These are phyloP conservation scores for Sitta carolinensis DNA, from an alignment of 2,797 vertebrate genomes.

Conservation along the genomic window DNA sequence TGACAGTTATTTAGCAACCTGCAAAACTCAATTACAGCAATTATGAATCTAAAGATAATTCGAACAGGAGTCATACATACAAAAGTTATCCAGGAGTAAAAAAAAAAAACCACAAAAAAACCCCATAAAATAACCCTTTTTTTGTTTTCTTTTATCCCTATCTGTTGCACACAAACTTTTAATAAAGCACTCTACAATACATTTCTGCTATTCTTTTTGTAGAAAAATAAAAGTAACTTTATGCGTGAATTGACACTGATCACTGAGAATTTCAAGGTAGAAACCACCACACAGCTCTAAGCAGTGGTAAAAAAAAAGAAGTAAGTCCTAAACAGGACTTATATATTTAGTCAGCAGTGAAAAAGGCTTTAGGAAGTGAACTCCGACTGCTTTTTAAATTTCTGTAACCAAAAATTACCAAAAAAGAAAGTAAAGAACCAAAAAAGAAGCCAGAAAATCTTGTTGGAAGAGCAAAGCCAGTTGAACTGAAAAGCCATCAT, in stretches of 20 bases:
- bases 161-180: background rate
- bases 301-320: slow-evolving; percentile 16
- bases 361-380: background rate
- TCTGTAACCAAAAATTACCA: background rate
- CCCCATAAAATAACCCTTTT: background rate
- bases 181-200: background rate
- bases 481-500: background rate
- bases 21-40: background rate
- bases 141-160: background rate
- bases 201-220: background rate
- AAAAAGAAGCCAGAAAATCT: background rate
- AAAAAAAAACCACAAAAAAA: too few species aligned
- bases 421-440: background rate
- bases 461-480: background rate
- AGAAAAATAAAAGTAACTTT: background rate
- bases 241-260: background rate
- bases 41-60: background rate
- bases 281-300: background rate
- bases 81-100: background rate
- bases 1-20: background rate
- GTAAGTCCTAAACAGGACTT: background rate
- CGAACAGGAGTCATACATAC: background rate
- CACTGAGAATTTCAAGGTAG: background rate
- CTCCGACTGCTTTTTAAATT: background rate
- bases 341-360: background rate